Percentiles rank a stretch among this genome's conserved stretches.
Conservation (phyloP, 2,797 vertebrate genomes). For the Hippopotamyrus pictus region DNA sequence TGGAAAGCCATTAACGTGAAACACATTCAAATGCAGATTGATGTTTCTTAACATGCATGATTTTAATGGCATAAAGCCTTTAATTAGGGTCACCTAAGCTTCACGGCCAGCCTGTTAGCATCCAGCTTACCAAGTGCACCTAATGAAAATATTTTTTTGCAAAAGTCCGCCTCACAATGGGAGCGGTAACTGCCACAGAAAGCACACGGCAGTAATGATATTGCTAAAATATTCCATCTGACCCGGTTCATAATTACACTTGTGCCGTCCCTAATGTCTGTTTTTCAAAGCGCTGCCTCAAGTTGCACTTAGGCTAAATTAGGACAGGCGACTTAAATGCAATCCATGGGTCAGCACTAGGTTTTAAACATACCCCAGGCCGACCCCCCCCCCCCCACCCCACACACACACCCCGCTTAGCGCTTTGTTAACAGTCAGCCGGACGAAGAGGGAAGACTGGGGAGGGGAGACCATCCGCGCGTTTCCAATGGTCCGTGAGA, state of each 20-base stretch:
- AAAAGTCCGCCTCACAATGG: slow-evolving; percentile 18
- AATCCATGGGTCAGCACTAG: neutral
- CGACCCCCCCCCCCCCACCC: neutral
- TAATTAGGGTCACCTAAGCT: slow-evolving; percentile 66
- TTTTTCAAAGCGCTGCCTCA: slow-evolving; percentile 18
- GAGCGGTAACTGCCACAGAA: slow-evolving; percentile 12
- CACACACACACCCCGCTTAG: neutral
- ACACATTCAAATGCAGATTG: slow-evolving; percentile 66
- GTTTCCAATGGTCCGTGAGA: slow-evolving; percentile 2
- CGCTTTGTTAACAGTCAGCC: neutral
- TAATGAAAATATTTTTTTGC: slow-evolving; percentile 24
- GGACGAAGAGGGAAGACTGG: neutral
- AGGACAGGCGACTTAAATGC: slow-evolving; percentile 10
- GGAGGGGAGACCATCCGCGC: neutral
- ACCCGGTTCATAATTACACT: slow-evolving; percentile 13
- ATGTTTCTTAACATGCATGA: slow-evolving; percentile 60
- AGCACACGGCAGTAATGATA: slow-evolving; percentile 15
- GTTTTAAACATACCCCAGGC: slow-evolving; percentile 14
- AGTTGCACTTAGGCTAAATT: slow-evolving; percentile 17
- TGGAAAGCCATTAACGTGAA: slow-evolving; percentile 62
- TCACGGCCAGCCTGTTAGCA: slow-evolving; percentile 57
- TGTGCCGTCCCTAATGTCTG: neutral
- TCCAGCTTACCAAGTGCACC: slow-evolving; percentile 53
- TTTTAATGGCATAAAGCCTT: slow-evolving; percentile 65
- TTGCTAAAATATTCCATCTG: slow-evolving; percentile 20